Conservation (phyloP, 2,888 invertebrate species). For the Eupithecia subfuscata region DNA sequence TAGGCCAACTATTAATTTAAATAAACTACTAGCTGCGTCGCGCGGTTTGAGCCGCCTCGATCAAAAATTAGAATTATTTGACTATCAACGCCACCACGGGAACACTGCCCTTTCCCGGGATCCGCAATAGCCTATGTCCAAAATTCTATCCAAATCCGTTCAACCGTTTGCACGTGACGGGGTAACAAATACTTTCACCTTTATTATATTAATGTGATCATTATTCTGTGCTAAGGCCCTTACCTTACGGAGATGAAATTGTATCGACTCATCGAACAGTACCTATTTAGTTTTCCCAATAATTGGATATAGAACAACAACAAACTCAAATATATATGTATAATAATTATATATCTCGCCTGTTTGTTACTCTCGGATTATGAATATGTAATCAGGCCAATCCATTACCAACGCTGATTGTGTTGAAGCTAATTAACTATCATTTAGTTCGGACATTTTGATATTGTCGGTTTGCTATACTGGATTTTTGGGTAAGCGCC, state of each 20-base stretch:
- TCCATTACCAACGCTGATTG: slow-evolving; percentile 45
- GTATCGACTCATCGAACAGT: neutral
- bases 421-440: slow-evolving; percentile 42
- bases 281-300: neutral
- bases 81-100: no score
- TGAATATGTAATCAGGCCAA: neutral
- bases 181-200: no score
- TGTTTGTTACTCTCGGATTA: neutral
- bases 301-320: neutral
- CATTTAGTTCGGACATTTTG: neutral
- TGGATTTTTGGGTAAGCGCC: neutral
- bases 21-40: no score
- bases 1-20: no score
- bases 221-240: no score
- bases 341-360: neutral
- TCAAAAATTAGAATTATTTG: no score
- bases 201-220: no score
- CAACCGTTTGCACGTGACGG: no score
- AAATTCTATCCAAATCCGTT: no score
- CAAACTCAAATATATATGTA: neutral
- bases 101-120: no score
- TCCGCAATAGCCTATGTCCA: no score
- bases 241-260: neutral
- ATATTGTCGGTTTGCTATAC: neutral
- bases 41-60: no score